phyloP scores from a whole-genome alignment of 2,888 invertebrate species.

The Cephus pulcher region DNA sequence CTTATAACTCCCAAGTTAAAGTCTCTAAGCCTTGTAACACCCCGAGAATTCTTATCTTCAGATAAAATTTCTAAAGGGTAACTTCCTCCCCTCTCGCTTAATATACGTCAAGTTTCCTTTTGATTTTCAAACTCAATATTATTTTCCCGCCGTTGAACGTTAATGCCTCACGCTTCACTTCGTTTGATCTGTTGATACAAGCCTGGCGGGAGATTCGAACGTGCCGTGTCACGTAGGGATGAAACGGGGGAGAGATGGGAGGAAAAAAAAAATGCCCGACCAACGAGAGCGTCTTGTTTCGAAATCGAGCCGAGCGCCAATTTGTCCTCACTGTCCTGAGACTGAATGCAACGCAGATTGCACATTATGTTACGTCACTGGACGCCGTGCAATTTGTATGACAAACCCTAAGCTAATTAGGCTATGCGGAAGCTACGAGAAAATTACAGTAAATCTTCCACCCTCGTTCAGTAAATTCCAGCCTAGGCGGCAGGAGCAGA shows the following conservation, averaged over 20 bases:
- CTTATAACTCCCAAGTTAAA: no score
- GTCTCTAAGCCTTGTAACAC: no score
- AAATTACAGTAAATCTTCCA: not conserved
- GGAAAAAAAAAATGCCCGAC: not conserved
- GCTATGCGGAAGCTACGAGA: not conserved
- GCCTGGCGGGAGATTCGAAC: no score
- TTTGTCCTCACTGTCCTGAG: slow-evolving; percentile 31
- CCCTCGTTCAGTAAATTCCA: not conserved
- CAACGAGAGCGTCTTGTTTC: slow-evolving; percentile 17
- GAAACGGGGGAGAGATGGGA: slow-evolving; percentile 2
- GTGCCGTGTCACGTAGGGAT: not conserved
- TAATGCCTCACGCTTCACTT: no score
- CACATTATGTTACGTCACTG: slow-evolving; percentile 23
- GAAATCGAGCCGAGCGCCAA: slow-evolving; percentile 18
- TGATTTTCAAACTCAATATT: no score
- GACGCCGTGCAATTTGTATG: slow-evolving; percentile 2
- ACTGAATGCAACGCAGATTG: slow-evolving; percentile 36
- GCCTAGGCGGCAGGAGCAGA: no score
- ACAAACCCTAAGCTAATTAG: slow-evolving; percentile 26
- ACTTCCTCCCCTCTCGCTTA: no score
- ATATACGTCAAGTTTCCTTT: no score
- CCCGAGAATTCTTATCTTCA: no score
- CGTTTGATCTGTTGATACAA: no score
- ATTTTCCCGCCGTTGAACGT: no score
- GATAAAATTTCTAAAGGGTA: no score